A percentile compares a stretch with the other conserved stretches of the same genome.
Evolutionary conservation across 2,797 vertebrate genomes (phyloP).

Genomic region (Australoheros facetus): DNA sequence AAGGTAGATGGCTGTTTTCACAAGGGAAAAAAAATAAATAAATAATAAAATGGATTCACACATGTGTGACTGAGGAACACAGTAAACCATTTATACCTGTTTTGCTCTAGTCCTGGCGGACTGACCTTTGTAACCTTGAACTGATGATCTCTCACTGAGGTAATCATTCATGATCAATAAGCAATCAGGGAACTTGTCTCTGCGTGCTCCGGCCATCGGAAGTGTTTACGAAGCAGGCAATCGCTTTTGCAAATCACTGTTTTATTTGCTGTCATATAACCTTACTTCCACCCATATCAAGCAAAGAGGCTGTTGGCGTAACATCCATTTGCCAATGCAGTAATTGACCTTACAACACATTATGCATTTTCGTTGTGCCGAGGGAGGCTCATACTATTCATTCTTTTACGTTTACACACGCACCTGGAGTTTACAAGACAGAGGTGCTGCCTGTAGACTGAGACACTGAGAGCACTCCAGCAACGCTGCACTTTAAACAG

Average conservation of each 20-base stretch:
- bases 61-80: background rate
- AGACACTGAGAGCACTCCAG: conserved; percentile 7
- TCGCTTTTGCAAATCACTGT: conserved; percentile 79
- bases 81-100: conserved; percentile 36
- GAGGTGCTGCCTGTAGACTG: conserved; percentile 28
- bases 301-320: conserved; percentile 29
- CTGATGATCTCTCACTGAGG: conserved; percentile 58
- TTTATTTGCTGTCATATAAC: conserved; percentile 78
- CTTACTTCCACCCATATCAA: conserved; percentile 64
- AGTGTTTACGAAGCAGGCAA: conserved; percentile 79
- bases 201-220: conserved; percentile 63
- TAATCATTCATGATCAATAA: conserved; percentile 81
- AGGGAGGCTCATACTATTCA: conserved; percentile 49
- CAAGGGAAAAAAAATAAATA: background rate
- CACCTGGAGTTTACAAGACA: conserved; percentile 26
- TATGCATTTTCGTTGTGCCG: conserved; percentile 48
- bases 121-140: conserved; percentile 68
- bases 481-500: conserved; percentile 21
- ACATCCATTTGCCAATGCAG: conserved; percentile 54
- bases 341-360: conserved; percentile 65
- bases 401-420: conserved; percentile 43
- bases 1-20: too few species aligned
- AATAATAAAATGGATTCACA: background rate
- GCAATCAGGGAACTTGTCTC: conserved; percentile 78
- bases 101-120: conserved; percentile 21